Evolutionary conservation across 1,140 invertebrate species (phyloP).

Genomic region (Drosophila asahinai): DNA sequence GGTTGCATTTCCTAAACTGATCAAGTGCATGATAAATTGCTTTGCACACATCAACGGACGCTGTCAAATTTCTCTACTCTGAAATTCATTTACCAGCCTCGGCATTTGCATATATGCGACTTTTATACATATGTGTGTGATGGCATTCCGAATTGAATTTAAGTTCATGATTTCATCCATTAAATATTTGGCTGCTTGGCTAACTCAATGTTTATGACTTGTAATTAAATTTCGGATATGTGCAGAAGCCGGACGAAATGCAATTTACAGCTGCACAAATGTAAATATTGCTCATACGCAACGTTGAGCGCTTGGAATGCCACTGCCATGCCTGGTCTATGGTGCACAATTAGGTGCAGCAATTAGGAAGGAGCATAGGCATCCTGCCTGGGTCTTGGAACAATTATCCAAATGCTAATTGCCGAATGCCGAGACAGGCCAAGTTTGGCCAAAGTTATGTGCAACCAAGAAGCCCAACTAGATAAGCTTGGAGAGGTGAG

Average conservation of each 20-base stretch:
- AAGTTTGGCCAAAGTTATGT: slow-evolving; percentile 24
- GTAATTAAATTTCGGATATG: slow-evolving; percentile 72
- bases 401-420: slow-evolving; percentile 49
- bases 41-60: slow-evolving; percentile 31
- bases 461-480: neutral
- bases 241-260: slow-evolving; percentile 45
- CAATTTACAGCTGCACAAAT: slow-evolving; percentile 70
- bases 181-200: slow-evolving; percentile 52
- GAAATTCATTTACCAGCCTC: slow-evolving; percentile 27
- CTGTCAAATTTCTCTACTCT: slow-evolving; percentile 30
- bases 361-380: slow-evolving; percentile 20
- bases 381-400: neutral
- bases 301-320: slow-evolving; percentile 51
- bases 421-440: slow-evolving; percentile 20
- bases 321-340: slow-evolving; percentile 6
- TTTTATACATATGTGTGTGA: neutral
- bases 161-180: slow-evolving; percentile 55
- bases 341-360: slow-evolving; percentile 27
- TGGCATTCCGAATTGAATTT: slow-evolving; percentile 41
- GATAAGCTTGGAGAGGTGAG: slow-evolving; percentile 4
- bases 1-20: slow-evolving; percentile 12
- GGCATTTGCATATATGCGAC: slow-evolving; percentile 7
- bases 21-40: slow-evolving; percentile 33
- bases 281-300: slow-evolving; percentile 75
- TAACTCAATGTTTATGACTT: slow-evolving; percentile 49